Conservation (phyloP, 92 coral and sea anemone species). For the Porites lobata region DNA sequence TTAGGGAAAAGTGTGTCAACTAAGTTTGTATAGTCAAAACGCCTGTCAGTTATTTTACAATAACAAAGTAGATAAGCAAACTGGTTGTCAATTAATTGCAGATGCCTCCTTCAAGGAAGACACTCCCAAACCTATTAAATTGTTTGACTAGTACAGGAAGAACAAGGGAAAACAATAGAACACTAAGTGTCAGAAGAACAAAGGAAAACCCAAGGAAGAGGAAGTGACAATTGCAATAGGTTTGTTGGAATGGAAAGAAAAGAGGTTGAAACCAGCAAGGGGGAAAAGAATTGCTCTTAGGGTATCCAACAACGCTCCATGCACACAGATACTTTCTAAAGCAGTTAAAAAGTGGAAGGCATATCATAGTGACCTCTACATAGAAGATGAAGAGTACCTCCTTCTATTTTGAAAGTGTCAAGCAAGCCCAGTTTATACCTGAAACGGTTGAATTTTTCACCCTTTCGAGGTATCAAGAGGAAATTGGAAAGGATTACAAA, state of each 20-base stretch:
- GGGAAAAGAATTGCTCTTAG: conserved; percentile 60
- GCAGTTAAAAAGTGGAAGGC: conserved; percentile 72
- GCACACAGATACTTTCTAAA: conserved; percentile 31
- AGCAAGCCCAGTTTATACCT: conserved; percentile 69
- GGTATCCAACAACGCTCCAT: conserved; percentile 66
- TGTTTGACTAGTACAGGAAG: conserved; percentile 37
- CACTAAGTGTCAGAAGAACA: conserved; percentile 38
- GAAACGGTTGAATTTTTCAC: conserved; percentile 67
- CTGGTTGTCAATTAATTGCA: background rate
- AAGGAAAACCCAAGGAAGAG: conserved; percentile 23
- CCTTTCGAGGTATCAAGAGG: conserved; percentile 61
- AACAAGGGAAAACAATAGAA: conserved; percentile 71
- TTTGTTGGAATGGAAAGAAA: conserved; percentile 59
- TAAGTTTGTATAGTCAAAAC: background rate
- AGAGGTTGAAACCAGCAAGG: conserved; percentile 62
- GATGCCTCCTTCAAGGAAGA: background rate
- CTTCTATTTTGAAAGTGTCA: conserved; percentile 68
- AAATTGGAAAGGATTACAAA: conserved; percentile 81
- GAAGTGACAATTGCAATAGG: conserved; percentile 54
- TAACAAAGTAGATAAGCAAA: too few species aligned
- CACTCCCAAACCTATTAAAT: conserved; percentile 27
- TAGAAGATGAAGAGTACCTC: conserved; percentile 62
- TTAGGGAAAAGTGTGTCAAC: background rate
- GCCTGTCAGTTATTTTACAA: background rate
- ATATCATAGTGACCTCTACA: conserved; percentile 63